These are phyloP conservation scores for Prietella phreatophila DNA, from an alignment of 2,113 vertebrate species.

Conservation along the genomic window DNA sequence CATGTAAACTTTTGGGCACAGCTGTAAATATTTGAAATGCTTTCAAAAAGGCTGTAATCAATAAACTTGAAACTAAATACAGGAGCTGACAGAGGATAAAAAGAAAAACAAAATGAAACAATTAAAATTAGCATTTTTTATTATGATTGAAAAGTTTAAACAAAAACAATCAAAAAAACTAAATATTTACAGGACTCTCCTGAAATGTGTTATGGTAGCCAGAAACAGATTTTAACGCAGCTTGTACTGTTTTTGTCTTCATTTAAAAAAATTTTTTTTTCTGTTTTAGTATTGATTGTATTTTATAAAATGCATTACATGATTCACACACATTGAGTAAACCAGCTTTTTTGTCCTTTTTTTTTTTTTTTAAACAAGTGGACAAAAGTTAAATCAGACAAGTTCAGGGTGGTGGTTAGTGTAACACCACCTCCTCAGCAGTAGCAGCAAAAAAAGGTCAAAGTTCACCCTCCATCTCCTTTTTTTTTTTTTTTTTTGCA, in stretches of 20 bases:
- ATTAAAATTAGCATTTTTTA: conserved; percentile 62
- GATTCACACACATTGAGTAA: conserved; percentile 19
- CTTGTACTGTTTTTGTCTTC: conserved; percentile 56
- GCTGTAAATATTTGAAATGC: conserved; percentile 78
- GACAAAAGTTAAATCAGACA: conserved; percentile 46
- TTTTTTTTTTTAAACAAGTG: conserved; percentile 46
- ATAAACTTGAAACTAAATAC: conserved; percentile 72
- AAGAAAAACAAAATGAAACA: conserved; percentile 41
- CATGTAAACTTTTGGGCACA: too few relatives aligned
- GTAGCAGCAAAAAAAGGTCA: conserved; percentile 58
- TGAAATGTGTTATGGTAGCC: conserved; percentile 69
- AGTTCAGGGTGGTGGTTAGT: conserved; percentile 41
- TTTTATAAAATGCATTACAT: conserved; percentile 59
- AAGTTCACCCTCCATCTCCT: conserved; percentile 46
- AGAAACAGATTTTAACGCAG: conserved; percentile 65
- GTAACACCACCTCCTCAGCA: conserved; percentile 52
- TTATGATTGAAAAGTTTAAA: conserved; percentile 55
- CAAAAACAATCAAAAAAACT: conserved; percentile 46
- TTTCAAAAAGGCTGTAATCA: conserved; percentile 79
- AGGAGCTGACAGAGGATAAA: conserved; percentile 59
- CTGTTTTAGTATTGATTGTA: conserved; percentile 61
- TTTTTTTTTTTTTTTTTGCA: not conserved
- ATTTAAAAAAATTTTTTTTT: conserved; percentile 46
- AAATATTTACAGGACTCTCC: conserved; percentile 76
- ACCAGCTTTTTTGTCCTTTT: conserved; percentile 1